phyloP scores from a whole-genome alignment of 2,888 invertebrate genomes.

The Nephrotoma guestfalica region DNA sequence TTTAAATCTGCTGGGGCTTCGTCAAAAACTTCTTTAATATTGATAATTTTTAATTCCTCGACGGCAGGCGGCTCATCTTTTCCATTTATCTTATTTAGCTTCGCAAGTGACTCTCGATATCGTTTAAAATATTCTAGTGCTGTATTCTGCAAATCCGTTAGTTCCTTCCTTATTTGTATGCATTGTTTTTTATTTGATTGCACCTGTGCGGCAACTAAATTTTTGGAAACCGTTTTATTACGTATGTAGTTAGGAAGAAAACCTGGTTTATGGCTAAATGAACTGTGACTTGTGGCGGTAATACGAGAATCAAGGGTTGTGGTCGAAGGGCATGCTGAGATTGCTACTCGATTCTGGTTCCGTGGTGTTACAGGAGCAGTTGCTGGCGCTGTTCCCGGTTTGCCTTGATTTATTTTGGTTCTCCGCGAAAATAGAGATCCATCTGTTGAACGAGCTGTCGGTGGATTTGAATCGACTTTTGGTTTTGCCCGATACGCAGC shows the following conservation, averaged over 20 bases:
- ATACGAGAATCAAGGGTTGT: not conserved
- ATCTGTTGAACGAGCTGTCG: too few relatives aligned
- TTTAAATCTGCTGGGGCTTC: not conserved
- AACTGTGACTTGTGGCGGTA: not conserved
- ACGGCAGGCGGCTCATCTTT: conserved; percentile 3
- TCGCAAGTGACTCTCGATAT: conserved; percentile 8
- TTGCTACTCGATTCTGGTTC: not conserved
- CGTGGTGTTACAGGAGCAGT: too few relatives aligned
- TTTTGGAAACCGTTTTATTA: not conserved
- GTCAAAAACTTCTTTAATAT: not conserved
- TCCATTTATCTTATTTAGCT: conserved; percentile 8
- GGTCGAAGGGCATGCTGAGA: not conserved
- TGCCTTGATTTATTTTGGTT: too few relatives aligned
- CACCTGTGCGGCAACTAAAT: not conserved
- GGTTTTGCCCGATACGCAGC: too few relatives aligned
- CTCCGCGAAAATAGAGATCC: too few relatives aligned
- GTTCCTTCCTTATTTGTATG: not conserved
- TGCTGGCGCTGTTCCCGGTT: too few relatives aligned
- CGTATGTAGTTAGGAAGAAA: conserved; percentile 7
- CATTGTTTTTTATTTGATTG: not conserved
- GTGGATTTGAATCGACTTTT: too few relatives aligned
- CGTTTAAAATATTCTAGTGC: conserved; percentile 7
- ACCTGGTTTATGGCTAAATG: conserved; percentile 2
- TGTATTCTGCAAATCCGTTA: not conserved
- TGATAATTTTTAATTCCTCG: conserved; percentile 10